Evolutionary conservation across 2,888 invertebrate genomes (phyloP).

Genomic region (Patella depressa): DNA sequence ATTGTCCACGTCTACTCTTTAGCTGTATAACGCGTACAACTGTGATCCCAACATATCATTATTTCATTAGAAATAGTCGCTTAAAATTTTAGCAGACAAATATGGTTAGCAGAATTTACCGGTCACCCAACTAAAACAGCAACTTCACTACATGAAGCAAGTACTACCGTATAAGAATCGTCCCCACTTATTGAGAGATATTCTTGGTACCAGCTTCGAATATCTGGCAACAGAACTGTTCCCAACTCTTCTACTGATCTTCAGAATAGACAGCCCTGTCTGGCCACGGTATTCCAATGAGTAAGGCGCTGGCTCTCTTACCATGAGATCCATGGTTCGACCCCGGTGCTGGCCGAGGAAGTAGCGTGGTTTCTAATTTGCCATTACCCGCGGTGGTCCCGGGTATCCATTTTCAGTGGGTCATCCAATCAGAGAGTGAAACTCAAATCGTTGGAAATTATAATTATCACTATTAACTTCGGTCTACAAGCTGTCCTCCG

Average conservation of each 20-base stretch:
- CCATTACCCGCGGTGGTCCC: too few species aligned
- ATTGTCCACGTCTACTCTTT: slow-evolving; percentile 46
- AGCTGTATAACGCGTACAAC: slow-evolving; percentile 44
- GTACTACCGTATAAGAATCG: slow-evolving; percentile 37
- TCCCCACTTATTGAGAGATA: slow-evolving; percentile 36
- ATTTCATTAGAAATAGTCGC: slow-evolving; percentile 33
- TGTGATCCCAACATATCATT: slow-evolving; percentile 35
- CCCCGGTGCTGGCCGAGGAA: too few species aligned
- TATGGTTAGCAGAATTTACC: slow-evolving; percentile 47
- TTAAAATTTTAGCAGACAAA: slow-evolving; percentile 36
- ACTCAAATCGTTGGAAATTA: too few species aligned
- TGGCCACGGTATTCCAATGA: too few species aligned
- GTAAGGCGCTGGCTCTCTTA: too few species aligned
- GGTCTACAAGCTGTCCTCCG: too few species aligned
- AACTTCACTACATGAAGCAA: slow-evolving; percentile 36
- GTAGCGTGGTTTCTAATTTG: too few species aligned
- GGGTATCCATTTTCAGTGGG: too few species aligned
- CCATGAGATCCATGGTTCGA: too few species aligned
- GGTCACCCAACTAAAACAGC: slow-evolving; percentile 34
- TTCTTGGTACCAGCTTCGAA: slow-evolving; percentile 37
- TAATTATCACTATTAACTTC: too few species aligned
- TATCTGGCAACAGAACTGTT: slow-evolving; percentile 20
- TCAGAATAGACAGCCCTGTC: slow-evolving; percentile 9
- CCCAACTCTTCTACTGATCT: slow-evolving; percentile 27
- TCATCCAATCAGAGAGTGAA: too few species aligned